A percentile compares a stretch with the other conserved stretches of the same genome.
Conservation (phyloP, 2,888 invertebrate genomes). For the Reticulitermes lucifugus region DNA sequence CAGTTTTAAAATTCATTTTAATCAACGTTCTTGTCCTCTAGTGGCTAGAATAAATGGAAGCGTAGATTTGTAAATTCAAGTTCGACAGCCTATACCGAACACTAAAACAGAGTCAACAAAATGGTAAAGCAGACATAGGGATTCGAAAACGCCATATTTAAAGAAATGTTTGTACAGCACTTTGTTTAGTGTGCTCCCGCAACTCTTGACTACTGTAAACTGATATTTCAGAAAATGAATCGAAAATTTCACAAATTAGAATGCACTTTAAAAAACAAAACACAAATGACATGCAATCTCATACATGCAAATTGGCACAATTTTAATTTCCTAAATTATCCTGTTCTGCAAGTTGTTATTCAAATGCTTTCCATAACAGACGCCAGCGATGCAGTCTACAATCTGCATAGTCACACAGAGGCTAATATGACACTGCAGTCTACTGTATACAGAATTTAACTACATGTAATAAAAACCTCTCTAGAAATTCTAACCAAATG, state of each 20-base stretch:
- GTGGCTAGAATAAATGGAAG: too few species aligned
- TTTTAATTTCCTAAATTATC: neutral
- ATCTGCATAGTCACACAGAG: neutral
- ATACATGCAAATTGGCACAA: constrained; percentile 9
- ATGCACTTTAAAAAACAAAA: neutral
- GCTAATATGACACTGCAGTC: neutral
- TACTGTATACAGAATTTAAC: constrained; percentile 1
- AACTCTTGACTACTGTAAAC: too few species aligned
- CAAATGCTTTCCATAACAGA: neutral
- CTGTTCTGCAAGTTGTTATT: neutral
- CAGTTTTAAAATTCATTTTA: too few species aligned
- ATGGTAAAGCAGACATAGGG: too few species aligned
- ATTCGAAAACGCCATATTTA: too few species aligned
- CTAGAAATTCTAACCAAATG: neutral
- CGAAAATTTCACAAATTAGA: neutral
- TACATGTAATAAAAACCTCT: neutral
- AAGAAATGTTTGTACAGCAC: too few species aligned
- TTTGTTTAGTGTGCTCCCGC: too few species aligned
- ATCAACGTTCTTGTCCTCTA: too few species aligned
- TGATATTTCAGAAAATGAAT: too few species aligned
- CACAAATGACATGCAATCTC: constrained; percentile 1
- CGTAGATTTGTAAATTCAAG: too few species aligned
- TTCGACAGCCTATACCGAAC: too few species aligned
- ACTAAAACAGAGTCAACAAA: too few species aligned
- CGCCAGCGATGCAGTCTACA: neutral